phyloP scores from a whole-genome alignment of 2,888 invertebrate species.

The Allolobophora icterica region DNA sequence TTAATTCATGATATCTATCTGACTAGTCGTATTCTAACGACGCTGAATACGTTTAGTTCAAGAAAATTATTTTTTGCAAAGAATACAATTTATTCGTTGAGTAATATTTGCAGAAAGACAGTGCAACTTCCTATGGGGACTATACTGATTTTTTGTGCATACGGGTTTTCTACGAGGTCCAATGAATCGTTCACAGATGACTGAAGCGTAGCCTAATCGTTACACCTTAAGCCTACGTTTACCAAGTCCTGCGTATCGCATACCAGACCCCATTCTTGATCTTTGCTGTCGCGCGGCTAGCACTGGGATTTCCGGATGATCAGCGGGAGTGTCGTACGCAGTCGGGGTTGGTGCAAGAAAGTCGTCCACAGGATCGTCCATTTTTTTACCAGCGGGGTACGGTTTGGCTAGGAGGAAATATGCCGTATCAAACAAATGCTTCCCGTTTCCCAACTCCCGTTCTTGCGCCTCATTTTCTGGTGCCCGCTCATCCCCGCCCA shows the following conservation, averaged over 20 bases:
- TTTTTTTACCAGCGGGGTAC: not conserved
- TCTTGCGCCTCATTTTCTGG: not conserved
- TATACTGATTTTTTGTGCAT: not conserved
- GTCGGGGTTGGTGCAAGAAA: not conserved
- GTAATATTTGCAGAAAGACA: conserved; percentile 11
- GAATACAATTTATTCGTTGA: not conserved
- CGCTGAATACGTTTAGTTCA: too few relatives aligned
- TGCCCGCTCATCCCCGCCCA: not conserved
- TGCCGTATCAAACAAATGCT: not conserved
- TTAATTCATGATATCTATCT: not conserved
- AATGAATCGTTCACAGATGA: not conserved
- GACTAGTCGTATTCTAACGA: not conserved
- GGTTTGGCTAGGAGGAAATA: not conserved
- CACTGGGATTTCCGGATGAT: not conserved
- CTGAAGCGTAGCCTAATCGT: not conserved
- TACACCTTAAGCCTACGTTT: conserved; percentile 17
- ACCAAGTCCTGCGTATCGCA: not conserved
- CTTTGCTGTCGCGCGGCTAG: not conserved
- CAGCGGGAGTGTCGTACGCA: not conserved
- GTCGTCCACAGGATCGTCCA: not conserved
- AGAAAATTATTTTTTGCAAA: not conserved
- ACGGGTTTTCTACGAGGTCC: not conserved
- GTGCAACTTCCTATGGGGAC: not conserved
- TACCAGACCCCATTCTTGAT: not conserved
- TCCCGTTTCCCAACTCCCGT: not conserved